Evolutionary conservation across 2,888 invertebrate species (phyloP), one percentile per base, ranked within the genome.

Genomic region (Lutraria lutraria): DNA sequence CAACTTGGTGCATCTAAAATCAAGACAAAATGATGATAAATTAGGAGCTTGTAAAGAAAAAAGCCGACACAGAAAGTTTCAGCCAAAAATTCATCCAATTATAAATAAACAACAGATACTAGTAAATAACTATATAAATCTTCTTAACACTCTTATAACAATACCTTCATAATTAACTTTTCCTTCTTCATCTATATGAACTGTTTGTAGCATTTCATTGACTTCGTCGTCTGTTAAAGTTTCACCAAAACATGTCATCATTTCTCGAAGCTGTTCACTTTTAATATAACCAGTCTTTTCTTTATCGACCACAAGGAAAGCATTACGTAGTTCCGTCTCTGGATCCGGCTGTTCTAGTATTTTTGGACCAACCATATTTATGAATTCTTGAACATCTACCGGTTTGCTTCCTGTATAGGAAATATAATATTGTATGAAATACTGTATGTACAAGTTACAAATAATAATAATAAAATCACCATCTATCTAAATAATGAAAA

Each of bases 141-240:
- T n/a, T n/a, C n/a, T n/a, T n/a, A n/a, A 43, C 43, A 43, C 8
- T 21, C n/a, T n/a, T 25, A 25, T 12, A n/a, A 34, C 19, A 13
- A 10, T 76, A 76, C 76, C 76, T 76, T 76, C 76, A 16, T 76
- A 76, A 76, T 76, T 34, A 76, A 76, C 76, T 15, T 34, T 76
- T 76, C 76, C 76, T 15, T 76, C 76, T 2, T 76, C 76, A 16
- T 76, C 76, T 13, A 76, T 34, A 76, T 76, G 29, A 0, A 76
- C 76, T 31, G 34, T 34, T 76, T 76, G 76, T 31, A 76, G 31
- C 76, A 76, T 76, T 34, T 76, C 76, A 76, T 76, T 76, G 0
- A 76, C 76, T 76, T 76, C 76, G 31, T 76, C 76, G 31, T 76
- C 76, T 6, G 76, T 19, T 76, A 76, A 34, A 19, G 21, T 34